Conservation (phyloP, 1,140 invertebrate species). For the Pachyrhynchus sulphureomaculatus region DNA sequence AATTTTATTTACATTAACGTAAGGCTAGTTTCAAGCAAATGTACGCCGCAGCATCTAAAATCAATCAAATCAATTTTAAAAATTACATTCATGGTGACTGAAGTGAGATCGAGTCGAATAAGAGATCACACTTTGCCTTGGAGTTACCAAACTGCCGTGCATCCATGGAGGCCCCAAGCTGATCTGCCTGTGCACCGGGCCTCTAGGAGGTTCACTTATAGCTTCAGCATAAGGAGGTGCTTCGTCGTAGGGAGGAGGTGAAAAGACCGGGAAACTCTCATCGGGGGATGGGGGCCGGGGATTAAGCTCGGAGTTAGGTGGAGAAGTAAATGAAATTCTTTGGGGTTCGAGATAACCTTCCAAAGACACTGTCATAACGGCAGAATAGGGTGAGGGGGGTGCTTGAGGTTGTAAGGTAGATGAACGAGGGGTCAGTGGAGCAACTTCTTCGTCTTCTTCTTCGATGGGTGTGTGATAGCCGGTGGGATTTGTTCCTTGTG, state of each 20-base stretch:
- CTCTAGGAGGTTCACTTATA: conserved; percentile 49
- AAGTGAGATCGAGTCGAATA: conserved; percentile 68
- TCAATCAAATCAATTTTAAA: background rate
- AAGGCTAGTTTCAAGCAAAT: no score
- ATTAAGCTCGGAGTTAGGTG: conserved; percentile 69
- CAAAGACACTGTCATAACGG: conserved; percentile 77
- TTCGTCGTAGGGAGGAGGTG: conserved; percentile 70
- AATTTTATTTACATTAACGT: no score
- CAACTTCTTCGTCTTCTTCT: conserved; percentile 50
- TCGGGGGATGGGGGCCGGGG: conserved; percentile 67
- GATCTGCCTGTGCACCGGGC: conserved; percentile 50
- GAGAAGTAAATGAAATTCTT: conserved; percentile 74
- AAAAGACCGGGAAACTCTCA: conserved; percentile 82
- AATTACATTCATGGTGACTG: conserved; percentile 83
- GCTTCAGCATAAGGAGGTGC: conserved; percentile 47
- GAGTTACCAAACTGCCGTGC: conserved; percentile 53
- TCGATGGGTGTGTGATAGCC: conserved; percentile 67
- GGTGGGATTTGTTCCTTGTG: conserved; percentile 53
- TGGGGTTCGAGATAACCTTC: conserved; percentile 83
- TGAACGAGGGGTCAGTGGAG: conserved; percentile 56
- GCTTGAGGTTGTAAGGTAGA: conserved; percentile 51
- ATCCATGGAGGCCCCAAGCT: conserved; percentile 61
- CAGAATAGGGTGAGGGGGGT: conserved; percentile 77
- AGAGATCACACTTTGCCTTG: conserved; percentile 67
- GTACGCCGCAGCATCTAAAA: conserved; percentile 12